These are phyloP conservation scores for Capreolus pygargus DNA, from an alignment of 2,113 vertebrate species.

Conservation along the genomic window DNA sequence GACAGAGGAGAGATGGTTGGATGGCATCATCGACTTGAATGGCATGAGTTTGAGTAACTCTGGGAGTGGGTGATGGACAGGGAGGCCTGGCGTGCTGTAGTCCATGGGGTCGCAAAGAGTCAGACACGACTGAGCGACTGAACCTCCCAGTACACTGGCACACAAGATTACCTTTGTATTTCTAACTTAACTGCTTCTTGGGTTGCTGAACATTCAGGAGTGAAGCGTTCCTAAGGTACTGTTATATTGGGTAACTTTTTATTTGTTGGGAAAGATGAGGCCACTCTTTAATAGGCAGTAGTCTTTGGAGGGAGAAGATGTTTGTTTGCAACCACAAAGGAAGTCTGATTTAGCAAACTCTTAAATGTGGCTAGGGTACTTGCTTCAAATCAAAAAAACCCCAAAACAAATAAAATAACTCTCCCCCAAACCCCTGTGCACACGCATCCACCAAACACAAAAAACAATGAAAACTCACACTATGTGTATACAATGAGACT, in stretches of 20 bases:
- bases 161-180: neutral
- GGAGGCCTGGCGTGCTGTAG: neutral
- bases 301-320: neutral
- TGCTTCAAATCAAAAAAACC: neutral
- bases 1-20: neutral
- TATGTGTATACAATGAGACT: neutral
- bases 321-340: neutral
- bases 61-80: neutral
- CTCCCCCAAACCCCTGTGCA: neutral
- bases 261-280: neutral
- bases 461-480: neutral
- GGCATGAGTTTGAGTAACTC: neutral
- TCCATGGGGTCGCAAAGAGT: neutral
- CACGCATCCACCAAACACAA: neutral
- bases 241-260: neutral
- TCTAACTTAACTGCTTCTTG: neutral
- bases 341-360: neutral
- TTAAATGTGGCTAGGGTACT: neutral
- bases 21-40: neutral
- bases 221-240: neutral
- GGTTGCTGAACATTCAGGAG: neutral
- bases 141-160: neutral
- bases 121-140: fast-evolving
- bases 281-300: neutral
- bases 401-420: neutral